Evolutionary conservation across 2,888 invertebrate species (phyloP), one percentile per base, ranked within the genome.

Genomic region (Diaphora mendica): DNA sequence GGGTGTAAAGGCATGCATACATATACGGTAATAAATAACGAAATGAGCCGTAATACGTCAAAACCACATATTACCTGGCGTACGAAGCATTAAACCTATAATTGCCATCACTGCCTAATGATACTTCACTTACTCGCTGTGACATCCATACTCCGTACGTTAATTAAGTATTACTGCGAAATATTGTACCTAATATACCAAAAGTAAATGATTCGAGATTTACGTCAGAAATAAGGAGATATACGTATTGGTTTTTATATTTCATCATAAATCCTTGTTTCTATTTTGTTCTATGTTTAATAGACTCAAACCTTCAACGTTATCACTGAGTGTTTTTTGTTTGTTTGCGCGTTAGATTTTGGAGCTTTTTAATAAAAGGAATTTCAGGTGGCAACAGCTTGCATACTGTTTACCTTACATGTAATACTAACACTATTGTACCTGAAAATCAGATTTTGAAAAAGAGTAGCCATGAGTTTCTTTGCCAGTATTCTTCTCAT

Each of bases 101-200:
- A 76, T 70, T 69, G 39, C 20, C 72, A 68, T 72, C 65, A 72
- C 51, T 72, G 68, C 55, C 51, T 68, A 75, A 72, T 55, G 70
- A 68, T 30, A 75, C 65, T 69, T 68, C 17, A 74, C 59, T 73
- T 30, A 66, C 64, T n/a, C 44, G 44, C 48, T 59, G 20, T 74
- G 68, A 70, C 76, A 55, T 74, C 66, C 65, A 68, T 48, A 67
- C 69, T 73, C 42, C 71, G 67, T 17, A n/a, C 62, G 26, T 72
- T 72, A 48, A 72, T 72, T 48, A 72, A 39, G 26, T 59, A 59
- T 68, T 73, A 70, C 72, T 42, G 33, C 30, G 48, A 64, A 55
- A 59, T 68, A 71, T 70, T 71, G 64, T 26, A 55, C 72, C 72
- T 51, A 73, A 72, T 55, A 76, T 48, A 11, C 11, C 0, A 0